Evolutionary conservation across 2,888 invertebrate genomes (phyloP), one percentile per base, ranked within the genome.

Genomic region (Cerceris rybyensis): DNA sequence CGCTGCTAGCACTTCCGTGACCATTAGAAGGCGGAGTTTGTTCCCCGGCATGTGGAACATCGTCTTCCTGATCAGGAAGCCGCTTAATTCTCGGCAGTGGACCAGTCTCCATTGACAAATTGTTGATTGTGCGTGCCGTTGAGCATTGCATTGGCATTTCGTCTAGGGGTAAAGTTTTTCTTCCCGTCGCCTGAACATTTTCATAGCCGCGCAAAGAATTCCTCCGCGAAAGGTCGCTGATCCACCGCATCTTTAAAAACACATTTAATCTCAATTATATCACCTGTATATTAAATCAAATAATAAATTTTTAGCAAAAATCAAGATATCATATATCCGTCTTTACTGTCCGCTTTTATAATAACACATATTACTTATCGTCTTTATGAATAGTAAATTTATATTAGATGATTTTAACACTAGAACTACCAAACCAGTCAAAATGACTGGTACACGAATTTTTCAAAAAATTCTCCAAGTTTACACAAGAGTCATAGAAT

Each of bases 131-230:
- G 81, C 94, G 93, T 4, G 93, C 89, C 39, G 89, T 87, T 69
- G 90, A 86, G 78, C 88, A 89, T 69, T 87, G 87, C 43, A 89
- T 86, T 54, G 88, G 87, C 78, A 89, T 86, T 57, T 92, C 92
- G 67, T 93, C 93, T 72, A 88, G 83, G 14, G 90, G 88, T 79
- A 89, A 78, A 43, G 90, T 89, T 68, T 92, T 92, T 52, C 90
- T 88, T 2, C 72, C 74, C 9, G 84, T 70, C 14, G 90, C 88
- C 69, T 91, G 90, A 43, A 93, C 89, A 57, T 90, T 89, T 57
- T 93, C 93, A 80, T 93, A 93, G 65, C 93, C 93, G 6, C 90
- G 90, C 59, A 94, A 86, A 2, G 94, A 94, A 88, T 94, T 94
- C 81, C 93, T 93, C 41, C 94, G 91, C 16, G 94, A 94, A 54